A percentile compares a stretch with the other conserved stretches of the same genome.
phyloP scores from a whole-genome alignment of 2,888 invertebrate species.

The Pachycephus smyrnensis region DNA sequence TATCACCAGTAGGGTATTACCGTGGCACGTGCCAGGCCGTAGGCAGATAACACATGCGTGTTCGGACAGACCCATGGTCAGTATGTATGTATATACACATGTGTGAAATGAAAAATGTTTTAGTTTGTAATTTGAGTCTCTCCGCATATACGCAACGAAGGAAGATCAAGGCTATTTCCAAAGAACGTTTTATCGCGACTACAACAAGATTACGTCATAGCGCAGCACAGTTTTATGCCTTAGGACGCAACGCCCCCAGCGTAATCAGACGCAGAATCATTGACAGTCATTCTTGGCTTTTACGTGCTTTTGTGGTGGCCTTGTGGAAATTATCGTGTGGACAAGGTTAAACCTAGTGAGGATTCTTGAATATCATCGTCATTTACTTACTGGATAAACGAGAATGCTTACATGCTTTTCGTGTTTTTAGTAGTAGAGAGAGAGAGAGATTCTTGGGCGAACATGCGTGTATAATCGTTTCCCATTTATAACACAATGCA shows the following conservation, averaged over 20 bases:
- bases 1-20: neutral
- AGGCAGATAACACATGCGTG: neutral
- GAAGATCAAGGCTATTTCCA: neutral
- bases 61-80: neutral
- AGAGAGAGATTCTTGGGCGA: neutral
- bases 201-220: neutral
- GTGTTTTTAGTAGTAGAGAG: neutral
- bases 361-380: neutral
- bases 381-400: neutral
- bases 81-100: neutral
- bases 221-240: neutral
- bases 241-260: neutral
- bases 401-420: neutral
- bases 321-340: neutral
- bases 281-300: neutral
- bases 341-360: neutral
- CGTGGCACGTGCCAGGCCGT: neutral
- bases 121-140: neutral
- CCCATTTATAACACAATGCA: neutral
- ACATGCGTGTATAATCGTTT: neutral
- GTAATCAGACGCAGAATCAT: neutral
- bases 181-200: neutral
- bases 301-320: neutral
- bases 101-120: neutral
- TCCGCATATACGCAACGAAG: neutral